Conservation (phyloP, 2,797 vertebrate genomes). For the Galago senegalensis region DNA sequence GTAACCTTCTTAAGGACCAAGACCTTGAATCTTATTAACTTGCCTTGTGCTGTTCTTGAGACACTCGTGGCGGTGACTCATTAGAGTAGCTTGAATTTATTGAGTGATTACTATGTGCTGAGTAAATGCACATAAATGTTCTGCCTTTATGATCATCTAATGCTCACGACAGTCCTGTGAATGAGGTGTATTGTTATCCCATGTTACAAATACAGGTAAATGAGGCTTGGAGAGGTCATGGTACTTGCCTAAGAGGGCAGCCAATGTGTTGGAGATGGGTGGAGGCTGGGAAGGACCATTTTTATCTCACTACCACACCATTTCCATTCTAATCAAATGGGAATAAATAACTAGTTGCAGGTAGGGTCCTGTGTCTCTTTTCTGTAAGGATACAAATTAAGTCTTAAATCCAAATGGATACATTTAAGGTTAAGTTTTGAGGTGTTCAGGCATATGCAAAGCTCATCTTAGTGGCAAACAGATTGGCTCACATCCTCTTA, state of each 20-base stretch:
- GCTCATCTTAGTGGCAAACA: not conserved
- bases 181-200: not conserved
- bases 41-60: not conserved
- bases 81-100: not conserved
- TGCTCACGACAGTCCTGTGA: not conserved
- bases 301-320: not conserved
- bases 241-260: not conserved
- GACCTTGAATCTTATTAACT: not conserved
- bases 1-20: not conserved
- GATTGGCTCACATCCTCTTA: not conserved
- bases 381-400: constrained; percentile 39
- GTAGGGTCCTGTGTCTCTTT: not conserved
- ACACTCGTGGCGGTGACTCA: not conserved
- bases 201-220: not conserved
- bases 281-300: not conserved
- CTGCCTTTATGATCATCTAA: not conserved
- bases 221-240: not conserved
- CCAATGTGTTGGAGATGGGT: not conserved
- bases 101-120: not conserved
- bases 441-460: not conserved
- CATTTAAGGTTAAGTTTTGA: not conserved
- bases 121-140: not conserved
- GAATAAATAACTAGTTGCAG: constrained; percentile 18
- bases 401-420: not conserved
- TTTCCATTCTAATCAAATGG: constrained; percentile 12